A percentile compares a stretch with the other conserved stretches of the same genome.
phyloP scores from a whole-genome alignment of 2,797 vertebrate species.

The Eupleurogrammus muticus region DNA sequence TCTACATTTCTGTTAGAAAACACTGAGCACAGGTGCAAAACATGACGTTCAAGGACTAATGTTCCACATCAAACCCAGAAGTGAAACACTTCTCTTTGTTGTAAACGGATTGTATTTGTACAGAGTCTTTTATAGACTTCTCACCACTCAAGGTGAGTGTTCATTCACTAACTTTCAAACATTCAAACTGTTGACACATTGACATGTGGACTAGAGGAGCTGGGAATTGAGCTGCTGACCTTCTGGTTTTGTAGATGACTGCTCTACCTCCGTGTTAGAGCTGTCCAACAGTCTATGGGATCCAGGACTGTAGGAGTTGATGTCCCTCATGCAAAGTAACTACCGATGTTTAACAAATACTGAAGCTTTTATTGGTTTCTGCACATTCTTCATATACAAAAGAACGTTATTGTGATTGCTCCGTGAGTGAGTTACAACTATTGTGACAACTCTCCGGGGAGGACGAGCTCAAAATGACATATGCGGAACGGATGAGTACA shows the following conservation, averaged over 20 bases:
- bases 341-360: constrained; percentile 5
- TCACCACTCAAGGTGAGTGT: too few relatives aligned
- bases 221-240: too few relatives aligned
- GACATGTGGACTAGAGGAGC: too few relatives aligned
- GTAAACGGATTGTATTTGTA: not conserved
- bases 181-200: too few relatives aligned
- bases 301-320: not conserved
- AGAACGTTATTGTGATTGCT: not conserved
- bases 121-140: too few relatives aligned
- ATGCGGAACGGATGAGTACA: constrained; percentile 2
- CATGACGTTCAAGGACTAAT: not conserved
- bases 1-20: constrained; percentile 10
- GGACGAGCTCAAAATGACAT: constrained; percentile 3
- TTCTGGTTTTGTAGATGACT: too few relatives aligned
- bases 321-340: not conserved
- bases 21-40: constrained; percentile 9
- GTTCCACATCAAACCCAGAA: not conserved
- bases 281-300: too few relatives aligned
- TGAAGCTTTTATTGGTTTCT: not conserved
- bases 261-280: too few relatives aligned
- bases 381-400: not conserved
- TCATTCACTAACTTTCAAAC: too few relatives aligned
- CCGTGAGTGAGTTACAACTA: constrained; percentile 1
- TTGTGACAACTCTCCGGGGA: constrained; percentile 3
- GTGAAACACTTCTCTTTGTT: constrained; percentile 5